Evolutionary conservation across 2,797 vertebrate species (phyloP).

Genomic region (Gallirallus australis): DNA sequence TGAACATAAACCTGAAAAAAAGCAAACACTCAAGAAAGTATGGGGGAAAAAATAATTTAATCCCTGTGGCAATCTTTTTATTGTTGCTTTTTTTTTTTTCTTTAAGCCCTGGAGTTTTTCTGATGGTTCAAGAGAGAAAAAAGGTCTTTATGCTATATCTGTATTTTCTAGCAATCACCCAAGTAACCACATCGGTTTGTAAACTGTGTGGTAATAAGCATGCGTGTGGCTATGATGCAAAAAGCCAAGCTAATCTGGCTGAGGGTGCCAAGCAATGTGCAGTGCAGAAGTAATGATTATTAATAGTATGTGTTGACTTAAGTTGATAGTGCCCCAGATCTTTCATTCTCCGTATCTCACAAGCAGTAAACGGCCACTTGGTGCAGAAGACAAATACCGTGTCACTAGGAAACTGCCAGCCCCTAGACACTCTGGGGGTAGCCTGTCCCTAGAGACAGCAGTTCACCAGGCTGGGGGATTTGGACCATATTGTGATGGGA

Average conservation of each 20-base stretch:
- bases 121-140: conserved; percentile 9
- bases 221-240: background rate
- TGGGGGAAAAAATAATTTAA: rapidly evolving
- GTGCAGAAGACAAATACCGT: background rate
- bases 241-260: background rate
- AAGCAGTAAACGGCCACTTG: background rate
- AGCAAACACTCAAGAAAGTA: background rate
- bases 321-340: conserved; percentile 16
- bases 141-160: background rate
- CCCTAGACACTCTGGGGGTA: background rate
- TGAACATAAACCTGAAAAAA: background rate
- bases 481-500: background rate
- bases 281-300: conserved; percentile 26
- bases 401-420: conserved; percentile 11
- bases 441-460: rapidly evolving
- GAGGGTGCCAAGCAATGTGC: background rate
- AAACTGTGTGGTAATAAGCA: background rate
- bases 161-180: conserved; percentile 7
- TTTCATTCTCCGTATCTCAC: background rate
- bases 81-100: background rate
- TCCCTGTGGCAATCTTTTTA: background rate
- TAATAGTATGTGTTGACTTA: conserved; percentile 26
- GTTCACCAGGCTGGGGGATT: background rate
- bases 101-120: background rate
- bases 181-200: conserved; percentile 18